phyloP scores from a whole-genome alignment of 1,140 invertebrate genomes.

The Oryzaephilus surinamensis region DNA sequence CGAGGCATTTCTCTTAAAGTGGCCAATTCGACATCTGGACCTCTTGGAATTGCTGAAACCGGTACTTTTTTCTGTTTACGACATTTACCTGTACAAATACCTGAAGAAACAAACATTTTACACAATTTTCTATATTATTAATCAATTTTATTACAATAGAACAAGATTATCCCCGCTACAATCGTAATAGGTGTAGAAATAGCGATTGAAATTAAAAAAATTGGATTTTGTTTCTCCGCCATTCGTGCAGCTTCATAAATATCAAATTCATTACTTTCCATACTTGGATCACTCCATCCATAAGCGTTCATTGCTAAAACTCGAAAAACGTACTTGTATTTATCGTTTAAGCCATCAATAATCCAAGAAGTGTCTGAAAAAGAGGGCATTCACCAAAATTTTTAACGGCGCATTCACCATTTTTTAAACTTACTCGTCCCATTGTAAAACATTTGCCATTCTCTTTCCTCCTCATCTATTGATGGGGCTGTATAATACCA shows the following conservation, averaged over 20 bases:
- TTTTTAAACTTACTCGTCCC: too few species aligned
- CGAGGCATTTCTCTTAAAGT: conserved; percentile 74
- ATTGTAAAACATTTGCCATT: conserved; percentile 69
- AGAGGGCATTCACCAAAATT: conserved; percentile 11
- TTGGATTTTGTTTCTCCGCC: conserved; percentile 43
- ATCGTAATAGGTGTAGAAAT: conserved; percentile 42
- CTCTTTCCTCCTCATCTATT: conserved; percentile 37
- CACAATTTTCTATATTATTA: background rate
- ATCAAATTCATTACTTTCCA: conserved; percentile 41
- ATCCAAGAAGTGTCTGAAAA: conserved; percentile 66
- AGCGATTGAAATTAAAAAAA: conserved; percentile 48
- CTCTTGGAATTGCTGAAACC: conserved; percentile 28
- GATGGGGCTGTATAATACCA: conserved; percentile 28
- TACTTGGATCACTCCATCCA: conserved; percentile 67
- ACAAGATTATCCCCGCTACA: conserved; percentile 35
- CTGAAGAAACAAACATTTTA: too few species aligned
- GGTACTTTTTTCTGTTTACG: conserved; percentile 18
- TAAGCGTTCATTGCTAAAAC: conserved; percentile 68
- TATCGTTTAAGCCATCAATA: conserved; percentile 52
- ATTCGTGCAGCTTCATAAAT: conserved; percentile 45
- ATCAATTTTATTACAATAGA: conserved; percentile 22
- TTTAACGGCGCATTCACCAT: too few species aligned
- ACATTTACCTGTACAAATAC: conserved; percentile 3
- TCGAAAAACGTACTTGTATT: conserved; percentile 57
- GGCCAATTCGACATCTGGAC: conserved; percentile 75